Base-by-base conservation (phyloP, 2,797 vertebrate genomes). In the Ptychadena robeensis region DNA sequence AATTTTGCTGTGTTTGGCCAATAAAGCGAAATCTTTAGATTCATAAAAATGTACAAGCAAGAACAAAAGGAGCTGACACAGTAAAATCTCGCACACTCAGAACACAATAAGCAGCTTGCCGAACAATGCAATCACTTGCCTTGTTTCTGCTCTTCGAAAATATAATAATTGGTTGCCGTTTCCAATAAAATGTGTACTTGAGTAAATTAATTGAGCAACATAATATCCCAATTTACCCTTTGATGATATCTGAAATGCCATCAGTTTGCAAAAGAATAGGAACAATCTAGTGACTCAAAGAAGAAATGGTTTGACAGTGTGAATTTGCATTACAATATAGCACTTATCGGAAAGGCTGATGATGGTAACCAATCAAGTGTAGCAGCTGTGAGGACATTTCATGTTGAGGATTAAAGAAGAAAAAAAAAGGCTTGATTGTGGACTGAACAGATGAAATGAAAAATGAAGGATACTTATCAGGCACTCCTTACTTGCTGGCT, bases 141-240 rank as follows among this genome's bases (percentile, higher is more conserved):
- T 69, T 66, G 79, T 81, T 53, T 73, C 70, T 67, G 70, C 70
- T 57, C 14, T 61, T 57, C 38, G 30, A 31, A 53, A 81, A 66
- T 74, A 67, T 68, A 74, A 81, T 74, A 66, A 57, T 81, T 81
- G 76, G 40, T 81, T 74, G 28, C 30, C 63, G 44, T 74, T 57
- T 81, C 40, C 73, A 65, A 74, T 67, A 81, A 68, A 74, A 81
- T 65, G 63, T 67, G 28, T 48, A 74, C 63, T 81, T 53, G 28
- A 81, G 63, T 73, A 73, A 81, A 74, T 73, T 81, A 73, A 73
- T 81, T 81, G 79, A 81, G 64, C 71, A 68, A 81, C 76, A 79
- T 28, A 79, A 78, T 78, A 72, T 40, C 37, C 66, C 67, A 70
- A 69, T 80, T 70, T 80, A 38, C 78, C 68, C 67, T 80, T 80